Evolutionary conservation across 2,797 vertebrate species (phyloP), one percentile per base, ranked within the genome.

Genomic region (Sarcoramphus papa): DNA sequence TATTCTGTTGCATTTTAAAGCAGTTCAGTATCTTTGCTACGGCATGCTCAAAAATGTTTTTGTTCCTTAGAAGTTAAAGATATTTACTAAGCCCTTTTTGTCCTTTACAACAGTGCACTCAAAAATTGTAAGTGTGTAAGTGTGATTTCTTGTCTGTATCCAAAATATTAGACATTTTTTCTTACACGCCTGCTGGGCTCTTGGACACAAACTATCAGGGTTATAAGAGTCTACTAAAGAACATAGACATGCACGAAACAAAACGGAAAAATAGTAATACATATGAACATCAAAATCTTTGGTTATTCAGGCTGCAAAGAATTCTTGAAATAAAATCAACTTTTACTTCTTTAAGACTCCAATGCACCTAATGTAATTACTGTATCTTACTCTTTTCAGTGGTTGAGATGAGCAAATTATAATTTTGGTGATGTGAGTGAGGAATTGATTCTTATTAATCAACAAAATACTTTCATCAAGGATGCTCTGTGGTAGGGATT

Each of bases 161-260:
- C 70, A 79, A 87, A 91, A 78, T 60, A 74, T 28, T 48, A 76
- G 62, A 59, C 40, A 8, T 22, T 75, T 82, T 90, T 75, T 88
- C 22, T 43, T 77, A 43, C 5, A 54, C 0, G 0, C 14, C 41
- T 3, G 0, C 21, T 85, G 48, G 23, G 23, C 11, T 72, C 33
- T 85, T 83, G 35, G 43, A 54, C 16, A 45, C 24, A 76, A 91
- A 45, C 12, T 43, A 4, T 40, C 50, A 62, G 24, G 28, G 30
- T 59, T 90, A 7, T 33, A 64, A 37, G 7, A 79, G 5, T 73
- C 53, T 78, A 22, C 16, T 63, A 56, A 88, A 72, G 21, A 72
- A 51, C 6, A 16, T 5, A 90, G 35, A 33, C 2, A 60, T 90
- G 33, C 23, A 47, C 9, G 64, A 83, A 80, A 47, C 10, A 56